Conservation (phyloP, 2,797 vertebrate genomes). For the Melanotaenia trifasciata region DNA sequence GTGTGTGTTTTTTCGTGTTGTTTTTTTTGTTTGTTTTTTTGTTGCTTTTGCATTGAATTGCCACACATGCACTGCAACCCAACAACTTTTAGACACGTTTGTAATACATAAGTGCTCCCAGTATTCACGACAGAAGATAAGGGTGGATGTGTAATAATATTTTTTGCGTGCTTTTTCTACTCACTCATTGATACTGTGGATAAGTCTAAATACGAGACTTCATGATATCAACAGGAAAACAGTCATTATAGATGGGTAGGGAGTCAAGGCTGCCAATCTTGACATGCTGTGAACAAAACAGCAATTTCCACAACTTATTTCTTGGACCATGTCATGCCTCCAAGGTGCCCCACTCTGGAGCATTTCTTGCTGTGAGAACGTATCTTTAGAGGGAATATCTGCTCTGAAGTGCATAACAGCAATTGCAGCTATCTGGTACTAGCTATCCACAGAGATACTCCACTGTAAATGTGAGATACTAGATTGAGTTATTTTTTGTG, state of each 20-base stretch:
- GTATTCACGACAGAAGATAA: neutral
- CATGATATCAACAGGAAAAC: conserved; percentile 1
- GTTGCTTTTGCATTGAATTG: neutral
- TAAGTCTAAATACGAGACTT: neutral
- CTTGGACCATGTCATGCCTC: conserved; percentile 5
- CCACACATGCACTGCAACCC: neutral
- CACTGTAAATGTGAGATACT: neutral
- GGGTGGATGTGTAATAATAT: neutral
- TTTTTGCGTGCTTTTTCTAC: neutral
- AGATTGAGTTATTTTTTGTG: neutral
- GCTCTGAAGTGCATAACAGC: conserved; percentile 4
- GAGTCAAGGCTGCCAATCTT: neutral
- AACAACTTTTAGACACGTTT: neutral
- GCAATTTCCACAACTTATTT: neutral
- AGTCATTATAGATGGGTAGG: neutral
- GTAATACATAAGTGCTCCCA: neutral
- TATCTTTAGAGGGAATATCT: conserved; percentile 7
- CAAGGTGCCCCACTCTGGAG: conserved; percentile 13
- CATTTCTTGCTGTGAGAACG: conserved; percentile 12
- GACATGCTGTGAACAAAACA: conserved; percentile 1
- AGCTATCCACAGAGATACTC: neutral
- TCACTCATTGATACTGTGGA: neutral
- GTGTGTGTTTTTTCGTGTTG: too few species aligned
- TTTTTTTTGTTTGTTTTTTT: neutral
- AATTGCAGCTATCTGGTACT: conserved; percentile 6